Conservation (phyloP, 2,113 vertebrate species). For the Platysternon megacephalum region DNA sequence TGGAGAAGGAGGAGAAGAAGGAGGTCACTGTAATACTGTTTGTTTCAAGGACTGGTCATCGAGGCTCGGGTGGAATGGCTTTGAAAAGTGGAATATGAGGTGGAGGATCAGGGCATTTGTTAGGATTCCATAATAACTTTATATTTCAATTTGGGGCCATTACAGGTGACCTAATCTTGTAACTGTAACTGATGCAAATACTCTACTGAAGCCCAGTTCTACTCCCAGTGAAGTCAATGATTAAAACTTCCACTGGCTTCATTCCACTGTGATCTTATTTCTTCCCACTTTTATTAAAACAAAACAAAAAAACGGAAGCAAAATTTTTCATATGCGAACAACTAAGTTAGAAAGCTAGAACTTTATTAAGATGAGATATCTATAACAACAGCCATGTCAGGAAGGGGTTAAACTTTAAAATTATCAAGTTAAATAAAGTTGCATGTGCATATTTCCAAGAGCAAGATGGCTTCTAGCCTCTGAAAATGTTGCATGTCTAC, state of each 20-base stretch:
- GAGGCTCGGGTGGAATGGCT: neutral
- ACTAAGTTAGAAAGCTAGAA: neutral
- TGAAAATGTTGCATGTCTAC: neutral
- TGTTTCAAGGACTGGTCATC: neutral
- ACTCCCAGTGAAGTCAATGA: neutral
- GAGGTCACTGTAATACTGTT: neutral
- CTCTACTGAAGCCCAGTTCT: fast-evolving
- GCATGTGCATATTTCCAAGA: fast-evolving
- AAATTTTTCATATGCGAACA: neutral
- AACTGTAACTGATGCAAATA: neutral
- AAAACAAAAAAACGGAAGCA: neutral
- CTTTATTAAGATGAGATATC: neutral
- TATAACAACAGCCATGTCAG: fast-evolving
- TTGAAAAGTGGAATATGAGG: neutral
- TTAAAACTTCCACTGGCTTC: neutral
- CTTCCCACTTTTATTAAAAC: neutral
- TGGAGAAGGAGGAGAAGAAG: neutral
- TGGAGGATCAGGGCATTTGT: neutral
- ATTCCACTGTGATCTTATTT: neutral
- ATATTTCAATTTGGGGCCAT: neutral
- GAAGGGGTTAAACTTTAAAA: neutral
- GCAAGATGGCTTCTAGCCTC: neutral
- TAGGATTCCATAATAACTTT: neutral
- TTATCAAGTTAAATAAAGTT: neutral
- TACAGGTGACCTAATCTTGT: neutral